A percentile compares a stretch with the other conserved stretches of the same genome.
Conservation (phyloP, 2,797 vertebrate genomes). For the Lophotriccus pileatus region DNA sequence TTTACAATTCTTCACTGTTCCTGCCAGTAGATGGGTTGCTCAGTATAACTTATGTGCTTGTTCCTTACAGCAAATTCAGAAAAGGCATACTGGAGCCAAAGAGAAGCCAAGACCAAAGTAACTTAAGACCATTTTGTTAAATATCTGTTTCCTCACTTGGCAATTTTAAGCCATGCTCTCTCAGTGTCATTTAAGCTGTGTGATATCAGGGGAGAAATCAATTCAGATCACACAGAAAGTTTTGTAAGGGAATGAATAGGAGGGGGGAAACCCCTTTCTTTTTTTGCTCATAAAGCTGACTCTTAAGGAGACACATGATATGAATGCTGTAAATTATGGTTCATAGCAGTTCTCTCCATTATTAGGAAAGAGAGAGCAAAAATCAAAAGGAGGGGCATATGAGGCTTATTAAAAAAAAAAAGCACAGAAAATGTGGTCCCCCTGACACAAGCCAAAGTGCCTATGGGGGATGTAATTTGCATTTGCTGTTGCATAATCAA, state of each 20-base stretch:
- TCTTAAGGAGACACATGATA: not conserved
- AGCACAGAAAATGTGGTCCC: rapidly evolving
- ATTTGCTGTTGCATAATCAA: not conserved
- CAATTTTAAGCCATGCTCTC: not conserved
- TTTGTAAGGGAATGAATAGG: not conserved
- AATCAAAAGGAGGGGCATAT: not conserved
- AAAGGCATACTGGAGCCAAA: not conserved
- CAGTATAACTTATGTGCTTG: not conserved
- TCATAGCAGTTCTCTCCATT: not conserved
- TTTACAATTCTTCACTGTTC: not conserved
- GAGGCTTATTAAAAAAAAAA: not conserved
- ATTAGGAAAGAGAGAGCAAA: not conserved
- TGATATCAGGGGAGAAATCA: not conserved
- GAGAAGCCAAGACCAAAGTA: not conserved
- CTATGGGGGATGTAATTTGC: not conserved
- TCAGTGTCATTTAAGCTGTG: not conserved
- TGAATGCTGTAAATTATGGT: not conserved
- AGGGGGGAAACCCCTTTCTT: not conserved
- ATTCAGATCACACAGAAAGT: not conserved
- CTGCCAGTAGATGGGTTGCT: not conserved
- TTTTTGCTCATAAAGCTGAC: not conserved
- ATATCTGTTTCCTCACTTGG: not conserved
- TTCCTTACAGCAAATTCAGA: not conserved
- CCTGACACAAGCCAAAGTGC: not conserved
- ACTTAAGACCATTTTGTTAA: not conserved